Percentiles rank a stretch among this genome's conserved stretches.
Evolutionary conservation across 2,797 vertebrate species (phyloP).

Genomic region (Delichon dasypus): DNA sequence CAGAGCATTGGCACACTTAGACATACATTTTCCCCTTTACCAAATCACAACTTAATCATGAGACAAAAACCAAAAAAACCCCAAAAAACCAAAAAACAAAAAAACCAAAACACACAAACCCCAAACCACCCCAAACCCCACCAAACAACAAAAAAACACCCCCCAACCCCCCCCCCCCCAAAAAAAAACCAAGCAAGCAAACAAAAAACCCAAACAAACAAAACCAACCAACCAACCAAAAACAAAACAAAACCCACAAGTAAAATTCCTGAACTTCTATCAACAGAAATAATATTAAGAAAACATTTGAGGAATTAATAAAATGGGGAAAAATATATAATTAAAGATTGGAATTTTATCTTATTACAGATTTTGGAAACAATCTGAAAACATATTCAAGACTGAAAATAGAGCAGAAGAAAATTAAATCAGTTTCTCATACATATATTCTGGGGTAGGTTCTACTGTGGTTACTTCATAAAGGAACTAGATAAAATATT

Average conservation of each 20-base stretch:
- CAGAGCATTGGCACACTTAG: neutral
- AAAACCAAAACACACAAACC: too few species aligned
- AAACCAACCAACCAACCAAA: too few species aligned
- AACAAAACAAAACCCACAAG: too few species aligned
- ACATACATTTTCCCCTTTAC: neutral
- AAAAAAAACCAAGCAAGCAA: too few species aligned
- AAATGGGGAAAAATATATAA: fast-evolving
- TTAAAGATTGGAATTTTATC: neutral
- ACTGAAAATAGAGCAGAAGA: neutral
- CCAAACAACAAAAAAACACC: neutral
- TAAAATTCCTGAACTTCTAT: neutral
- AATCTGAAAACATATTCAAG: neutral
- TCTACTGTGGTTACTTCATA: neutral
- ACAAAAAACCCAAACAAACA: too few species aligned
- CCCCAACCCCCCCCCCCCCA: too few species aligned
- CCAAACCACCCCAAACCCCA: too few species aligned
- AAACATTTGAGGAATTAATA: neutral
- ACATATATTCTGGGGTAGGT: neutral
- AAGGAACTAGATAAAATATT: neutral
- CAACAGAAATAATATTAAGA: neutral
- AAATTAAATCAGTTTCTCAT: neutral
- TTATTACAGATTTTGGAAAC: neutral
- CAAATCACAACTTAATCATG: neutral
- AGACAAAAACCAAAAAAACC: neutral
- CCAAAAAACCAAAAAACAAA: too few species aligned